Evolutionary conservation across 2,797 vertebrate genomes (phyloP), one percentile per base, ranked within the genome.

Genomic region (Poliocrania exsul): DNA sequence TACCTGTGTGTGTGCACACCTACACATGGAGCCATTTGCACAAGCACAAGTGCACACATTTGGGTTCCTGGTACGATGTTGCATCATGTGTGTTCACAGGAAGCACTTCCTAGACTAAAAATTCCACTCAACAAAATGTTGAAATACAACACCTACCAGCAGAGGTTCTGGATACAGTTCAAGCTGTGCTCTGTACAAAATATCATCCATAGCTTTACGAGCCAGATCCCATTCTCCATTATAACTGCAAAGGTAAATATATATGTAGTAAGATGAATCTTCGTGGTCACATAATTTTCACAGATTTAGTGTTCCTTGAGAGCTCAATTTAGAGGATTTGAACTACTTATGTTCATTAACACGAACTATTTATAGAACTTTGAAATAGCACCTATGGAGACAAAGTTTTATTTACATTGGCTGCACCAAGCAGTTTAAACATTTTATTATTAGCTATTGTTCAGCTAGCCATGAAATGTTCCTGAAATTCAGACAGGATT

Each of bases 131-230:
- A 54, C 49, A 44, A 86, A 46, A 20, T 2, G 44, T 2, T 84
- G 53, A 90, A 77, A 79, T 37, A 25, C 67, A 83, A 85, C 24
- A 98, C 99, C 73, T 98, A 99, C 99, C 99, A 99, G 97, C n/a
- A 99, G 97, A 89, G 99, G 99, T 96, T 99, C 99, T 80, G 99
- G 99, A 96, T 99, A 99, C 66, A 99, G 97, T 75, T 99, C 99
- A 74, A 99, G 97, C 97, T 99, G 99, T 58, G 99, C 99, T 97
- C 99, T 98, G 88, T 99, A 99, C 80, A 99, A 97, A 96, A 99
- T 97, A 10, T 99, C 99, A 96, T 99, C 99, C 98, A 99, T 97
- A 37, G 99, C 99, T 98, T 98, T 99, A 92, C 98, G 98, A 96
- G 99, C 99, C 91, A 99, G 92, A 88, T 99, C 99, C 94, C 98